phyloP scores from a whole-genome alignment of 1,140 invertebrate genomes.

The Drosophila ironensis region DNA sequence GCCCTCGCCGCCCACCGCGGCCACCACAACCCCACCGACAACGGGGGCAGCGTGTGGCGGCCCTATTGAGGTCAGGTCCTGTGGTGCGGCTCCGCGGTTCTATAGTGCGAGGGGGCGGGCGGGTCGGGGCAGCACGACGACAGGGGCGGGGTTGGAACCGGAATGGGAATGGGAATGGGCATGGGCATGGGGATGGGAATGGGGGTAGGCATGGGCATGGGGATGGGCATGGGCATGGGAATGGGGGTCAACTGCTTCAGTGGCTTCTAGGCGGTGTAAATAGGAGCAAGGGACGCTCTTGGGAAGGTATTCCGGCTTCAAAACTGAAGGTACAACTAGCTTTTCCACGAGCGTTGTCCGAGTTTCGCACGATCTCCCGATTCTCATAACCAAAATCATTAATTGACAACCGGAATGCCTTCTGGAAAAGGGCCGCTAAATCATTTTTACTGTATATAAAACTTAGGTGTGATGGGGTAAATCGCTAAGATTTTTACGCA shows the following conservation, averaged over 20 bases:
- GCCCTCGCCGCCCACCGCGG: slow-evolving; percentile 84
- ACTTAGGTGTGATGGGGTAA: not conserved
- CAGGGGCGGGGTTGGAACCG: slow-evolving; percentile 3
- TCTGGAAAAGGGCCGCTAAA: not conserved
- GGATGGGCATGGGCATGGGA: slow-evolving; percentile 5
- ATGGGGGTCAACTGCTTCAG: slow-evolving; percentile 12
- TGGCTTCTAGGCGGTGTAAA: slow-evolving; percentile 36
- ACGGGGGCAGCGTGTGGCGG: slow-evolving; percentile 86
- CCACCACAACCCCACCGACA: slow-evolving; percentile 86
- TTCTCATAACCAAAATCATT: not conserved
- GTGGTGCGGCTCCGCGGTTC: slow-evolving; percentile 81
- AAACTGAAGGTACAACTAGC: not conserved
- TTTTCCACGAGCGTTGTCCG: no score
- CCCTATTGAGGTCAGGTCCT: slow-evolving; percentile 83
- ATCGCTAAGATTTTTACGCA: not conserved
- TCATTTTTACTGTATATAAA: not conserved
- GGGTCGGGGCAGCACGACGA: slow-evolving; percentile 58
- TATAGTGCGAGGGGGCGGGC: slow-evolving; percentile 73
- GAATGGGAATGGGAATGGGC: not conserved
- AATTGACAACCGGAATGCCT: not conserved
- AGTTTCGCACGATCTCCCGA: no score
- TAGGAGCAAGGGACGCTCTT: no score
- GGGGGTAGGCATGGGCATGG: not conserved
- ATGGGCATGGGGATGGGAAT: slow-evolving; percentile 12
- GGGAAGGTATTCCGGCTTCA: not conserved